Conservation (phyloP, 2,888 invertebrate species). For the Entomobrya proxima region DNA sequence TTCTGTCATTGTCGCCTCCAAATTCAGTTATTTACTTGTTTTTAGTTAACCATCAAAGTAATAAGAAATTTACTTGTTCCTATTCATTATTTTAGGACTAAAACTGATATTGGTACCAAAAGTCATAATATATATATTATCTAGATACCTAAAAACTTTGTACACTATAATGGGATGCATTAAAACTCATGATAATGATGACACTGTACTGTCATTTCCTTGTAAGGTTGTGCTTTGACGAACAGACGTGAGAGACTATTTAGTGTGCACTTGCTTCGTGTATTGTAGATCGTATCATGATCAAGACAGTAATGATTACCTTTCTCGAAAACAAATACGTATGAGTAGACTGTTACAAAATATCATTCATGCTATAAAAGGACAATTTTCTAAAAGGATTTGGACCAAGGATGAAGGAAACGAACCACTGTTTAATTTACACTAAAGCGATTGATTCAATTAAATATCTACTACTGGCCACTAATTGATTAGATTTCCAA, state of each 20-base stretch:
- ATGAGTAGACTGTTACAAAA: neutral
- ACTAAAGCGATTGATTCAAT: no score
- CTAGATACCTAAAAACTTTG: no score
- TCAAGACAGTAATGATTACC: neutral
- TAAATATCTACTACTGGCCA: no score
- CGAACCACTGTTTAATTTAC: neutral
- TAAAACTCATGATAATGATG: no score
- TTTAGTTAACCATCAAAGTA: no score
- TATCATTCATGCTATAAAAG: constrained; percentile 19
- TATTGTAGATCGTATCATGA: neutral
- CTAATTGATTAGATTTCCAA: no score
- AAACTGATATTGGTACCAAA: no score
- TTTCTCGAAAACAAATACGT: neutral
- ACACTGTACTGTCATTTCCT: constrained; percentile 30
- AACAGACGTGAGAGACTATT: neutral
- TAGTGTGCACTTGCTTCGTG: neutral
- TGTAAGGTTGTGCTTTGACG: constrained; percentile 55
- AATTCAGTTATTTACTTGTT: no score
- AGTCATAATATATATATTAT: neutral
- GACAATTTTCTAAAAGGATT: constrained; percentile 22
- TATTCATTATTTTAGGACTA: no score
- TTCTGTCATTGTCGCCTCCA: no score
- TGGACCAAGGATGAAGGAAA: neutral
- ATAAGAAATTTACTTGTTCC: no score
- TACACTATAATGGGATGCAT: no score